Conservation (phyloP, 92 coral and sea anemone genomes). For the Chrysogorgia sp. region DNA sequence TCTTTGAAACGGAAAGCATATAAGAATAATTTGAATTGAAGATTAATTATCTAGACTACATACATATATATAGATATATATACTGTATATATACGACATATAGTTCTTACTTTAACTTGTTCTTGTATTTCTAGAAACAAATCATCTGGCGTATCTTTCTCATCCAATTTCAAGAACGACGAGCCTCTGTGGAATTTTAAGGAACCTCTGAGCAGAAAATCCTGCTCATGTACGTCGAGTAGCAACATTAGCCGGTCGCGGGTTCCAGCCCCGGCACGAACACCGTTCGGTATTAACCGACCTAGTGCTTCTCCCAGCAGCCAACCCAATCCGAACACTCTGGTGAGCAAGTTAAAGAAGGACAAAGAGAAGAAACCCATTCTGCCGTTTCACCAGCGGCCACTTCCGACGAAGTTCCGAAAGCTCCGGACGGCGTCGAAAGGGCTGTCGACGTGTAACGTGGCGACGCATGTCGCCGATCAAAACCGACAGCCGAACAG, state of each 20-base stretch:
- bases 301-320: slow-evolving; percentile 83
- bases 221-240: slow-evolving; percentile 95
- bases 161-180: slow-evolving; percentile 67
- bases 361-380: slow-evolving; percentile 85
- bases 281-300: slow-evolving; percentile 88
- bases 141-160: slow-evolving; percentile 34
- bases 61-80: no score
- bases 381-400: slow-evolving; percentile 91
- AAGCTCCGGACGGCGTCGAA: slow-evolving; percentile 66
- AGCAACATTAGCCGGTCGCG: slow-evolving; percentile 95
- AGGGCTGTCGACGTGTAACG: slow-evolving; percentile 84
- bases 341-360: slow-evolving; percentile 77
- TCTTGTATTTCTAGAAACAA: slow-evolving; percentile 7
- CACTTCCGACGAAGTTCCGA: slow-evolving; percentile 21
- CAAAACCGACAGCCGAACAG: slow-evolving; percentile 41
- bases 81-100: no score
- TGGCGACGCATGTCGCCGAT: slow-evolving; percentile 59
- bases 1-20: no score
- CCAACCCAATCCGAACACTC: slow-evolving; percentile 52
- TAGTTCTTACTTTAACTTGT: neutral
- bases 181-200: slow-evolving; percentile 92
- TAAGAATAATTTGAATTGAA: no score
- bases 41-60: no score
- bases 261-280: slow-evolving; percentile 71
- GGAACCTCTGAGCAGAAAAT: slow-evolving; percentile 90